Evolutionary conservation across 2,888 invertebrate genomes (phyloP).

Genomic region (Lasiommata megera): DNA sequence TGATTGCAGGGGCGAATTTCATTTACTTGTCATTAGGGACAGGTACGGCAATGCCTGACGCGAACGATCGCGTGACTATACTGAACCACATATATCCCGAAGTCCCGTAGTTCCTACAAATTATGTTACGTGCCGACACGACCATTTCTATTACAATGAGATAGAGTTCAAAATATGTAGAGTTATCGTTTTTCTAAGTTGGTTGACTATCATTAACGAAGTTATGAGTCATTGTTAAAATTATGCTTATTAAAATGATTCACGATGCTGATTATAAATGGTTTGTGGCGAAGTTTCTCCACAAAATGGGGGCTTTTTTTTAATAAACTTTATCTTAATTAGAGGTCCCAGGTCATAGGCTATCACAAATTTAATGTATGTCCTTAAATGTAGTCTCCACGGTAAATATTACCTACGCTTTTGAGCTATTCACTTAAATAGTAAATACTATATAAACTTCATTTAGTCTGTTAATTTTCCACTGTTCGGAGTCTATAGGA

Average conservation of each 20-base stretch:
- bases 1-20: constrained; percentile 48
- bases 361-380: constrained; percentile 1
- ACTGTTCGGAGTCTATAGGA: no score
- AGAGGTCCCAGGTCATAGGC: not conserved
- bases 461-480: no score
- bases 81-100: constrained; percentile 8
- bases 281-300: constrained; percentile 5
- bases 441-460: no score
- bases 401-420: no score
- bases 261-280: constrained; percentile 36
- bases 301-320: constrained; percentile 21
- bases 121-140: not conserved
- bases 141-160: constrained; percentile 29
- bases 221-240: constrained; percentile 69
- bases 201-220: constrained; percentile 53
- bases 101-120: constrained; percentile 6
- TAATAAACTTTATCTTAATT: constrained; percentile 4
- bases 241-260: constrained; percentile 61
- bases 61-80: constrained; percentile 60
- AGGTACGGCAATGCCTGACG: constrained; percentile 59
- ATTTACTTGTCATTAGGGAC: constrained; percentile 62
- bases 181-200: constrained; percentile 32
- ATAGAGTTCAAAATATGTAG: constrained; percentile 41
- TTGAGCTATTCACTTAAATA: no score
- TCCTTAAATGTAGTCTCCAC: no score